Evolutionary conservation across 1,140 invertebrate species (phyloP).

Genomic region (Eurosta solidaginis): DNA sequence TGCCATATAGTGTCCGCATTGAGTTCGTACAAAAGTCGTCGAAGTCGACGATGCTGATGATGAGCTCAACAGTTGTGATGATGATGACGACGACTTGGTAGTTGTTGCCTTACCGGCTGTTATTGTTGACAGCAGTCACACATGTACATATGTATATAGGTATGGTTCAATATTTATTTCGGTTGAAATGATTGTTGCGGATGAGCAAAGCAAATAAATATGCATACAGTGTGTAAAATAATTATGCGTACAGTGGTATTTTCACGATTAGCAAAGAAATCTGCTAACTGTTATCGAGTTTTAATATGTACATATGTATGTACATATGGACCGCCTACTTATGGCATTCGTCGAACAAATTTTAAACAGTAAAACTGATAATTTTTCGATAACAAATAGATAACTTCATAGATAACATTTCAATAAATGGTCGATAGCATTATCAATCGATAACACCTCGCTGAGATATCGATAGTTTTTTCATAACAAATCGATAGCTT

Average conservation of each 20-base stretch:
- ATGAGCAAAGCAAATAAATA: neutral
- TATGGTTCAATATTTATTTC: neutral
- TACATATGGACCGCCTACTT: neutral
- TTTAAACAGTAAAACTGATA: no score
- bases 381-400: no score
- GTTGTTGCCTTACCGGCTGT: neutral
- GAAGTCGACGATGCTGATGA: neutral
- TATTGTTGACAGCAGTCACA: neutral
- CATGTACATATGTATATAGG: neutral
- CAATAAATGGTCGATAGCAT: no score
- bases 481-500: no score
- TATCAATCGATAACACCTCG: no score
- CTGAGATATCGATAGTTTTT: no score
- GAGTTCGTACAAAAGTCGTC: slow-evolving; percentile 4
- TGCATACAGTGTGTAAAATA: neutral
- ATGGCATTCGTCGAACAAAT: no score
- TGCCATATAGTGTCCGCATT: slow-evolving; percentile 1
- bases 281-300: no score
- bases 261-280: no score
- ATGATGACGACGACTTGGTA: neutral
- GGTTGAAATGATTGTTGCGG: neutral
- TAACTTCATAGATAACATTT: no score
- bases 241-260: neutral
- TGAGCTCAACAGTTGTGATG: no score
- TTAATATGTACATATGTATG: neutral